A percentile compares a stretch with the other conserved stretches of the same genome.
These are phyloP conservation scores for Hyposoter didymator DNA, from an alignment of 2,888 invertebrate genomes.

Conservation along the genomic window DNA sequence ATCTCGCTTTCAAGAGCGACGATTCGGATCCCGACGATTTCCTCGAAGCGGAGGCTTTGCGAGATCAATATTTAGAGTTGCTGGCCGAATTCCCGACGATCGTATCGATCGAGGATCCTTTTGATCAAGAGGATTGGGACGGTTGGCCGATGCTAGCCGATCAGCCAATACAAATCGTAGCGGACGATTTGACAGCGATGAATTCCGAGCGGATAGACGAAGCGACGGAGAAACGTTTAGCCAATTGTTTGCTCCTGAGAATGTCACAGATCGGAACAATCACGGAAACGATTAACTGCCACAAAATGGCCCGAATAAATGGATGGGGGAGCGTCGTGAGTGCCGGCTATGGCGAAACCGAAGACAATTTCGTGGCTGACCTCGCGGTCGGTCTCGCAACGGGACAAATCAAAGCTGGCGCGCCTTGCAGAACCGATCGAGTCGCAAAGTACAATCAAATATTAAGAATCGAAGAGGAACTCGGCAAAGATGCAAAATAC, in stretches of 20 bases:
- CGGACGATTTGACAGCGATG: conserved; percentile 79
- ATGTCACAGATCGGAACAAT: conserved; percentile 79
- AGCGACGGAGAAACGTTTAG: conserved; percentile 76
- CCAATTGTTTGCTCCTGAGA: conserved; percentile 77
- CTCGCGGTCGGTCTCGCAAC: conserved; percentile 78
- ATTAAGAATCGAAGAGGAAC: conserved; percentile 80
- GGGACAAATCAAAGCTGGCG: conserved; percentile 80
- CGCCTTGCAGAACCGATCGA: conserved; percentile 78
- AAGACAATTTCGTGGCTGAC: conserved; percentile 80
- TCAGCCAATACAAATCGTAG: conserved; percentile 76
- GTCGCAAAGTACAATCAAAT: conserved; percentile 81
- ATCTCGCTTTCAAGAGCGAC: conserved; percentile 79
- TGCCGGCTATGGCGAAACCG: conserved; percentile 78
- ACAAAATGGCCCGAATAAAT: conserved; percentile 75
- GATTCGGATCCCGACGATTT: conserved; percentile 79
- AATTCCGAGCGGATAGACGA: conserved; percentile 78
- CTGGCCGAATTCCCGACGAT: conserved; percentile 75
- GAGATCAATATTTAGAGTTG: conserved; percentile 76
- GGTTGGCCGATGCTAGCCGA: conserved; percentile 78
- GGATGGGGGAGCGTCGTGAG: conserved; percentile 77
- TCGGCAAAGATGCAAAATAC: conserved; percentile 78
- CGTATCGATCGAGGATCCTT: conserved; percentile 81
- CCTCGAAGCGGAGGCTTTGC: conserved; percentile 76
- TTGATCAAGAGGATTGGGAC: conserved; percentile 80
- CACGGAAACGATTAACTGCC: conserved; percentile 78